Evolutionary conservation across 1,140 invertebrate genomes (phyloP).

Genomic region (Megalopta genalis): DNA sequence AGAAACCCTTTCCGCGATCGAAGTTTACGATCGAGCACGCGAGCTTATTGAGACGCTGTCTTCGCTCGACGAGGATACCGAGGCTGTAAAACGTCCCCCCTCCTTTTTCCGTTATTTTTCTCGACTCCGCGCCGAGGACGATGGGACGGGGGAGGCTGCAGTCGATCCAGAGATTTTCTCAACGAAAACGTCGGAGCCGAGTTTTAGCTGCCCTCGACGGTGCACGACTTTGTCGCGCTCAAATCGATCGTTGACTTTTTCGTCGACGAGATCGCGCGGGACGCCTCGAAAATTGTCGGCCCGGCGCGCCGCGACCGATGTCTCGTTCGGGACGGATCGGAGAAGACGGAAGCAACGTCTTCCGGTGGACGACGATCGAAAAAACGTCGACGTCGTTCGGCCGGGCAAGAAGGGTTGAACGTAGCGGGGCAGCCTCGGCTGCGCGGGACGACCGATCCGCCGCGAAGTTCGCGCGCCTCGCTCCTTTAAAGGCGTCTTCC

Average conservation of each 20-base stretch:
- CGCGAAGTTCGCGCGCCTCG: constrained; percentile 17
- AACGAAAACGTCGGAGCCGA: too few relatives aligned
- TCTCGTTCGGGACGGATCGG: too few relatives aligned
- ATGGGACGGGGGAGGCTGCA: too few relatives aligned
- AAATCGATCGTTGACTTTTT: constrained; percentile 33
- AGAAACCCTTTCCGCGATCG: constrained; percentile 43
- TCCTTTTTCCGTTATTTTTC: neutral
- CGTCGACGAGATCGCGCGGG: too few relatives aligned
- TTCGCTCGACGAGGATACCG: constrained; percentile 36
- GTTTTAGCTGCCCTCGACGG: neutral
- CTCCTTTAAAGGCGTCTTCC: constrained; percentile 52
- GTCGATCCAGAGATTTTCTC: constrained; percentile 34
- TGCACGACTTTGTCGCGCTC: constrained; percentile 35
- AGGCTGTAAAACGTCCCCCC: neutral
- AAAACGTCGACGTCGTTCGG: neutral
- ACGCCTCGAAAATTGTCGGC: neutral
- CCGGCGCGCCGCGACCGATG: too few relatives aligned
- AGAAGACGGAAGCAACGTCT: too few relatives aligned
- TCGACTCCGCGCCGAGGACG: too few relatives aligned
- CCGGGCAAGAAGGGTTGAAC: neutral
- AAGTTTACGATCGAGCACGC: constrained; percentile 39
- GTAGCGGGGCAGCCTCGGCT: too few relatives aligned
- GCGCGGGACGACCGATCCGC: neutral
- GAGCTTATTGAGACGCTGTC: constrained; percentile 43
- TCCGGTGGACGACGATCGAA: too few relatives aligned